These are phyloP conservation scores for Ranitomeya variabilis DNA, from an alignment of 2,113 vertebrate species.

Conservation along the genomic window DNA sequence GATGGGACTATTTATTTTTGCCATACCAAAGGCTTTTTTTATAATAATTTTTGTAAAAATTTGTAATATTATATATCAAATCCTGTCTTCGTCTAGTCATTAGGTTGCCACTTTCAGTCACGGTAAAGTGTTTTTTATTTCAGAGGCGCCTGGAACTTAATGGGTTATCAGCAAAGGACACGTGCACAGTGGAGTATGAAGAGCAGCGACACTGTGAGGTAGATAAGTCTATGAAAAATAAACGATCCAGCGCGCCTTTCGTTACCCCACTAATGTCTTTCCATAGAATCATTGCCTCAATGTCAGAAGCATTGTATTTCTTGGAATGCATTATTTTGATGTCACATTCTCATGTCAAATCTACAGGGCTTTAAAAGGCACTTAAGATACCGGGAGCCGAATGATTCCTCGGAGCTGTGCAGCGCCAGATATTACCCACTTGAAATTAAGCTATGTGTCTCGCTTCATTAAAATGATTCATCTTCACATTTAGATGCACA, in stretches of 20 bases:
- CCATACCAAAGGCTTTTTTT: no score
- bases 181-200: not conserved
- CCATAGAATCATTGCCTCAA: slow-evolving; percentile 56
- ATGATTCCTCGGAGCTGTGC: slow-evolving; percentile 38
- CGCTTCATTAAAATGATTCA: slow-evolving; percentile 59
- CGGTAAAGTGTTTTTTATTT: not conserved
- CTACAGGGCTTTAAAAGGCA: slow-evolving; percentile 54
- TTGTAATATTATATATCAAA: not conserved
- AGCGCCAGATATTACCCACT: slow-evolving; percentile 54
- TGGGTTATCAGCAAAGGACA: slow-evolving; percentile 24
- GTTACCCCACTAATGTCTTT: slow-evolving; percentile 57
- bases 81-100: not conserved
- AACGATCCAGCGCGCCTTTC: slow-evolving; percentile 37
- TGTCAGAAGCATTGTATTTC: slow-evolving; percentile 59
- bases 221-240: slow-evolving; percentile 55
- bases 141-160: not conserved
- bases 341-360: slow-evolving; percentile 56
- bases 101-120: not conserved
- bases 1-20: no score
- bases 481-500: slow-evolving; percentile 54
- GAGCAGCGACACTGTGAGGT: slow-evolving; percentile 22
- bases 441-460: slow-evolving; percentile 53
- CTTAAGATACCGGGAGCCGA: slow-evolving; percentile 46
- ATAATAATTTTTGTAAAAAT: not conserved
- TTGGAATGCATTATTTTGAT: slow-evolving; percentile 54